Conservation (phyloP, 2,888 invertebrate genomes). For the Nomada goodeniana region DNA sequence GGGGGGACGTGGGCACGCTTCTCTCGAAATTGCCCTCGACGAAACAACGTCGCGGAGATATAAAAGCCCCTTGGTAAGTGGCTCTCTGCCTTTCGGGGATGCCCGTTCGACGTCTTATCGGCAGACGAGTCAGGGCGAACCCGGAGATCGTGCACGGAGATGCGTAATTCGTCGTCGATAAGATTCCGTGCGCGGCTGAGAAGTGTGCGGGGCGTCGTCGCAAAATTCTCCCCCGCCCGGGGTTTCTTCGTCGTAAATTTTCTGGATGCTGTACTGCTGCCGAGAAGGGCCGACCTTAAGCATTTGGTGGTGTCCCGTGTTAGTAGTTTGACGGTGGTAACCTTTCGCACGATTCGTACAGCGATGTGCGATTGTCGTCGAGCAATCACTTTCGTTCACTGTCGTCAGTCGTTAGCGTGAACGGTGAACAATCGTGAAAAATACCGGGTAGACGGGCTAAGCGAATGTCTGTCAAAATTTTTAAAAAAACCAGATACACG, state of each 20-base stretch:
- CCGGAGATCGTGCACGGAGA: slow-evolving; percentile 48
- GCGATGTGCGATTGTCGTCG: too few relatives aligned
- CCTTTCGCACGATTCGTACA: too few relatives aligned
- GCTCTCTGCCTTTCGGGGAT: slow-evolving; percentile 25
- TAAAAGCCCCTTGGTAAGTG: slow-evolving; percentile 45
- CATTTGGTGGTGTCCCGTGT: too few relatives aligned
- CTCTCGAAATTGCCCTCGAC: slow-evolving; percentile 46
- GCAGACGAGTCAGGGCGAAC: slow-evolving; percentile 31
- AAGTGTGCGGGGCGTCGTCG: slow-evolving; percentile 7
- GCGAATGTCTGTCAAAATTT: too few relatives aligned
- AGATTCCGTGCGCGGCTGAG: slow-evolving; percentile 39
- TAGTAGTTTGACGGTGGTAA: too few relatives aligned
- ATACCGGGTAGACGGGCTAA: too few relatives aligned
- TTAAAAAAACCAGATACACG: too few relatives aligned
- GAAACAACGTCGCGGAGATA: slow-evolving; percentile 55
- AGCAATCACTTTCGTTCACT: too few relatives aligned
- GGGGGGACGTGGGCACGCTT: slow-evolving; percentile 24
- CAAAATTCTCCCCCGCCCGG: background rate
- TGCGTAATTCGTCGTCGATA: slow-evolving; percentile 57
- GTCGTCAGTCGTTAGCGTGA: too few relatives aligned
- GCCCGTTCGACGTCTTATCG: slow-evolving; percentile 39
- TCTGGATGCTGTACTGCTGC: background rate
- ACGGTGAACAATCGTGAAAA: too few relatives aligned
- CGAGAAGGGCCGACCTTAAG: too few relatives aligned
- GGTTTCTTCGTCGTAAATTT: background rate